These are phyloP conservation scores for Vipera latastei DNA, from an alignment of 2,797 vertebrate species.

Conservation along the genomic window DNA sequence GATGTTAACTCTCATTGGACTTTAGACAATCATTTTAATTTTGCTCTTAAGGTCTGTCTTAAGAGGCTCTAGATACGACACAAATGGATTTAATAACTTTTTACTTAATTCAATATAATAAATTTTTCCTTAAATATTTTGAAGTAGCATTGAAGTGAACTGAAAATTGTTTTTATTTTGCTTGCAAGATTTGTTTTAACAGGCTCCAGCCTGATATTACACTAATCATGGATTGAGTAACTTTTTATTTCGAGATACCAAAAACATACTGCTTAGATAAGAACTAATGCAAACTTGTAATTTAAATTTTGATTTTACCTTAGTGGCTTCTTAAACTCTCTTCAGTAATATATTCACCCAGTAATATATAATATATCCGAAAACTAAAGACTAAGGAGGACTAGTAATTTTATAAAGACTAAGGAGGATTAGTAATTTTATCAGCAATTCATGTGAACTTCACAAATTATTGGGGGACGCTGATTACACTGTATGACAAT, in stretches of 20 bases:
- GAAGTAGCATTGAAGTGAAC: not conserved
- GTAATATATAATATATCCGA: not conserved
- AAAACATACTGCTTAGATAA: not conserved
- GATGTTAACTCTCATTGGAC: not conserved
- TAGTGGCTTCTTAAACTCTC: not conserved
- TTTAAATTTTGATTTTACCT: not conserved
- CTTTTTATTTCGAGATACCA: not conserved
- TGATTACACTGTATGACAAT: not conserved
- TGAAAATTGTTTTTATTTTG: not conserved
- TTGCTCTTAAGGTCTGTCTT: not conserved
- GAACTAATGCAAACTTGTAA: not conserved
- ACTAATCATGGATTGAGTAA: not conserved
- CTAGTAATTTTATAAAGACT: not conserved
- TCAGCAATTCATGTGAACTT: not conserved
- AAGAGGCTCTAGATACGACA: not conserved
- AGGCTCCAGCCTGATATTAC: not conserved
- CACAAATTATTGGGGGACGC: not conserved
- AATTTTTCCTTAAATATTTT: not conserved
- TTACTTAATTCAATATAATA: not conserved
- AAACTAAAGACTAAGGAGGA: not conserved
- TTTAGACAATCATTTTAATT: not conserved
- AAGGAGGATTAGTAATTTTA: not conserved
- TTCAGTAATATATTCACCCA: not conserved
- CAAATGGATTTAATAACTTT: not conserved
- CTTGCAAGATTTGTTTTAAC: not conserved